phyloP scores from a whole-genome alignment of 2,888 invertebrate species.

The Drosophila mercatorum region DNA sequence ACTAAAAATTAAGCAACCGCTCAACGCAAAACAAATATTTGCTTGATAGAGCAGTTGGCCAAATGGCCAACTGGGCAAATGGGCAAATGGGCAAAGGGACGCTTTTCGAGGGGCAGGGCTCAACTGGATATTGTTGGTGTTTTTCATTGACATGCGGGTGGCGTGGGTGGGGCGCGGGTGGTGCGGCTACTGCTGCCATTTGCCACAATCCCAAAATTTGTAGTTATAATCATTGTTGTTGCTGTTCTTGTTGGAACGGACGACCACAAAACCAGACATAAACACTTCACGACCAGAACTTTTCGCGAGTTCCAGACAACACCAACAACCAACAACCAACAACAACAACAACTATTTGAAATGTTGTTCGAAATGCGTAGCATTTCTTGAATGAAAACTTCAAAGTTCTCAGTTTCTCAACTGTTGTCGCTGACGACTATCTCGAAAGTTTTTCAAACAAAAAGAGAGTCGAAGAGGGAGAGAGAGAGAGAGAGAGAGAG shows the following conservation, averaged over 20 bases:
- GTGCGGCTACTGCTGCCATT: background rate
- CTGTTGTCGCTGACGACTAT: conserved; percentile 48
- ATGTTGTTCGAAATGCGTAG: conserved; percentile 24
- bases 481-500: no score
- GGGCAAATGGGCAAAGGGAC: background rate
- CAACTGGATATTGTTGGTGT: conserved; percentile 22
- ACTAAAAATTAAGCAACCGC: conserved; percentile 72
- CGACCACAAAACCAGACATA: conserved; percentile 65
- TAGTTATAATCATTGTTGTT: conserved; percentile 2
- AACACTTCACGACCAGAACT: conserved; percentile 61
- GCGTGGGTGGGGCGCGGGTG: background rate
- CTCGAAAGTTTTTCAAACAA: conserved; percentile 41
- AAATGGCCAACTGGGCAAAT: background rate
- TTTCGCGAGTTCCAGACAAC: conserved; percentile 16
- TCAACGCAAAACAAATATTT: conserved; percentile 48
- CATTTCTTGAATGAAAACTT: conserved; percentile 32
- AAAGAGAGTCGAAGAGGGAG: background rate
- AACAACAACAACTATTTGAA: conserved; percentile 17
- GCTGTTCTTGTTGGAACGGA: conserved; percentile 7
- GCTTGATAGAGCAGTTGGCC: conserved; percentile 6
- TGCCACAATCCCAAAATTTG: background rate
- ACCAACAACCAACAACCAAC: conserved; percentile 2
- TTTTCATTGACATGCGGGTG: conserved; percentile 48
- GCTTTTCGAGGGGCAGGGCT: background rate
- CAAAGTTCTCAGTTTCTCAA: conserved; percentile 40